Evolutionary conservation across 2,113 vertebrate species (phyloP), one percentile per base, ranked within the genome.

Genomic region (Conger conger): DNA sequence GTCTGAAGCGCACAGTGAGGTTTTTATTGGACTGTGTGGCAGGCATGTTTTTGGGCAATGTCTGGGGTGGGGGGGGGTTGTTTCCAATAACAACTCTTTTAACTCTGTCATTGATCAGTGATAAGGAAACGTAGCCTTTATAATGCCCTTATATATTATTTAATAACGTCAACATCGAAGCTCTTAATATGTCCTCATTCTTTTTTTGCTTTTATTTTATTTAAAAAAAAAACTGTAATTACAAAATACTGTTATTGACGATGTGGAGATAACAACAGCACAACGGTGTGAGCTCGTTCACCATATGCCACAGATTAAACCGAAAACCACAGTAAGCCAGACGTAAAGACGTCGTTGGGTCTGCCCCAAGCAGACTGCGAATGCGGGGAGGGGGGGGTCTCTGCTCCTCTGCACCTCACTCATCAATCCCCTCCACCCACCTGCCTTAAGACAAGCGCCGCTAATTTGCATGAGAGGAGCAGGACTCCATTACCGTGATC

Each of bases 21-120:
- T 9, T 83, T 87, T 40, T 37, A 15, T 83, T 73, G 17, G 82
- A 80, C 78, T 89, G 50, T 85, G 81, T 76, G 80, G 45, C 81
- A 81, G 4, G 86, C 86, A 73, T 77, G 68, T 84, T 85, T 63
- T 5, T 20, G 20, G 3, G n/a, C n/a, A n/a, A n/a, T n/a, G n/a
- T n/a, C n/a, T n/a, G n/a, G n/a, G n/a, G n/a, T n/a, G n/a, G n/a
- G n/a, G n/a, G n/a, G n/a, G n/a, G n/a, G n/a, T n/a, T 27, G 6
- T 20, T 68, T 17, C 6, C 27, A 20, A 68, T 27, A 3, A 1
- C 40, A 68, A 20, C n/a, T n/a, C n/a, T n/a, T n/a, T n/a, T n/a
- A n/a, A n/a, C 17, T 23, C 54, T 57, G 54, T 18, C 13, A 16
- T 42, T 42, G 40, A 42, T 42, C 40, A 42, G 40, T 42, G 40